Conservation (phyloP, 2,113 vertebrate species). For the Equus przewalskii region DNA sequence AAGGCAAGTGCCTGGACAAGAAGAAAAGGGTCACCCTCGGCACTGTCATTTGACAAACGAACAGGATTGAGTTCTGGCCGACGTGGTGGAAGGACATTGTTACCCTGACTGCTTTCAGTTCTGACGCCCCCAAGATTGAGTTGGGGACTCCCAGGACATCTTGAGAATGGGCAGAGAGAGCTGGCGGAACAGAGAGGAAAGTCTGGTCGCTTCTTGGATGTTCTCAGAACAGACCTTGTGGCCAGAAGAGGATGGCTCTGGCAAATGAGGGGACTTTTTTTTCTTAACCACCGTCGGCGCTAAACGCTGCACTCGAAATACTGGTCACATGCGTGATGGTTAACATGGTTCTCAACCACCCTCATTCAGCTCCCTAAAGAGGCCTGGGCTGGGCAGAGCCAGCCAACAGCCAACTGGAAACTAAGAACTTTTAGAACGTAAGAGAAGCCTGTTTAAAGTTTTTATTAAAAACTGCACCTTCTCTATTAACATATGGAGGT, state of each 20-base stretch:
- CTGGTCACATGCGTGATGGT: not conserved
- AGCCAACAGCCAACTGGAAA: not conserved
- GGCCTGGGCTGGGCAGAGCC: not conserved
- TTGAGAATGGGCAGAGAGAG: not conserved
- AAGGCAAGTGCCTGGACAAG: not conserved
- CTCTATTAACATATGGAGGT: not conserved
- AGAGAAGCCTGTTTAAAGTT: not conserved
- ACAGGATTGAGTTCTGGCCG: slow-evolving; percentile 21
- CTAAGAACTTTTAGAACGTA: not conserved
- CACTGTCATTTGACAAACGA: slow-evolving; percentile 46
- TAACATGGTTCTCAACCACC: not conserved
- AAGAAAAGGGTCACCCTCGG: slow-evolving; percentile 52
- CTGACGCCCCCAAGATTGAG: not conserved
- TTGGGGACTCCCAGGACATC: not conserved
- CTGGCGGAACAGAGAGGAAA: not conserved
- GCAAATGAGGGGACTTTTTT: not conserved
- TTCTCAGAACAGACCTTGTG: not conserved
- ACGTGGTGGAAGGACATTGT: not conserved
- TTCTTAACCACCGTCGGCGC: too few species aligned
- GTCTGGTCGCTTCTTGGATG: not conserved
- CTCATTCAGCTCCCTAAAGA: not conserved
- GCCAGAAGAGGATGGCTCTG: not conserved
- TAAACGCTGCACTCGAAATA: not conserved
- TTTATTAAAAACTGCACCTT: not conserved
- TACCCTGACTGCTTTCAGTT: not conserved